phyloP scores from a whole-genome alignment of 2,113 vertebrate genomes.

The Dromaius novaehollandiae region DNA sequence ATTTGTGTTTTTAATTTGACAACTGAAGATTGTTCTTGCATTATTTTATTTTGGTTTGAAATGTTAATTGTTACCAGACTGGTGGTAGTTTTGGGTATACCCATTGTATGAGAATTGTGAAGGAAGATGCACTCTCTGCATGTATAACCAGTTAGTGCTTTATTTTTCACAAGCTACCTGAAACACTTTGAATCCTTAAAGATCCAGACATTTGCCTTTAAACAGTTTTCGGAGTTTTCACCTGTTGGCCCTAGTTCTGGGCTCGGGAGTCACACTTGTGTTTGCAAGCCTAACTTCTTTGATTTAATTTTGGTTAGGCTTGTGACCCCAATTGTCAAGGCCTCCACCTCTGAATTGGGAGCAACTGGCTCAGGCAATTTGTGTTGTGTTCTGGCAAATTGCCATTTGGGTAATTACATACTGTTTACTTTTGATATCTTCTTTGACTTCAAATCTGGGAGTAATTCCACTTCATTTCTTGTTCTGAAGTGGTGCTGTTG shows the following conservation, averaged over 20 bases:
- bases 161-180: neutral
- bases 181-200: neutral
- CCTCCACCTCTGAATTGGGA: neutral
- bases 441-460: neutral
- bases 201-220: neutral
- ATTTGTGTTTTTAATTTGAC: neutral
- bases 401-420: neutral
- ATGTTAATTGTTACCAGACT: neutral
- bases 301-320: neutral
- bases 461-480: neutral
- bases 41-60: neutral
- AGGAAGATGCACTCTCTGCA: neutral
- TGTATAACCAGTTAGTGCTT: neutral
- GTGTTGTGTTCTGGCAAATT: neutral
- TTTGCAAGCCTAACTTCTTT: neutral
- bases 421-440: slow-evolving; percentile 3
- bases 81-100: neutral
- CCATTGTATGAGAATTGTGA: neutral
- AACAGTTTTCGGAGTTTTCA: neutral
- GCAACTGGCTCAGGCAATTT: neutral
- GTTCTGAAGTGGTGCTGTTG: neutral
- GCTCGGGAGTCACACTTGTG: neutral
- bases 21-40: neutral
- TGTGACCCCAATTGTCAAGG: neutral
- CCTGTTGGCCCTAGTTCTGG: neutral